Base-by-base conservation (phyloP, 2,888 invertebrate species). In the Plebejus anna region DNA sequence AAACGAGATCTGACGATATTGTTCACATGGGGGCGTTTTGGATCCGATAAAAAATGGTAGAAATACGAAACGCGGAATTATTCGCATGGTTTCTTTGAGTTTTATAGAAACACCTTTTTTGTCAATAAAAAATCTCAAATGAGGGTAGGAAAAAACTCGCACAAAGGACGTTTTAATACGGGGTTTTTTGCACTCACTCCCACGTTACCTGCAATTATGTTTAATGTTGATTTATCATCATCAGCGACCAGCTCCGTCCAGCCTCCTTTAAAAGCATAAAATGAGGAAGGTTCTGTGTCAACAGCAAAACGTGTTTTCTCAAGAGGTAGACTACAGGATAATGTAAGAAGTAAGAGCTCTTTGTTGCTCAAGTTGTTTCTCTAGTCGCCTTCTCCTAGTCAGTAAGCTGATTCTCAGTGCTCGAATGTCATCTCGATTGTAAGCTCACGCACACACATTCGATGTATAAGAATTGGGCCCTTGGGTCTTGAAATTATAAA, bases 11-110 rank as follows among this genome's bases (percentile, higher is more conserved):
- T 91, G 85, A 88, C 90, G 91, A 90, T 92, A 91, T 86, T 79
- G 86, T 86, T 86, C 87, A 83, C 85, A 86, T 84, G 90, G 88
- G 89, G 92, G 90, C 91, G 91, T 89, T 88, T 90, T 85, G 86
- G 84, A 82, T 82, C 80, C 79, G 78, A 80, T 81, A 84, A 87
- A 86, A 89, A 86, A 85, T 86, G 2, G 13, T 85, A 87, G 92
- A 90, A 94, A 94, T 91, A 90, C 88, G 92, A 94, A 92, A 91
- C 93, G 90, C 86, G 88, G 91, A 92, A 94, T 94, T 93, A 94
- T 93, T 94, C 91, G 94, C 94, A 90, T 93, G 92, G 92, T 89
- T 90, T 91, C 87, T 91, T 90, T 89, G 88, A 91, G 87, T 90
- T 85, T 88, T 89, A 90, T 90, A 92, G 88, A 91, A 90, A 86